Evolutionary conservation across 2,888 invertebrate genomes (phyloP), one percentile per base, ranked within the genome.

Genomic region (Lepas anatifera): DNA sequence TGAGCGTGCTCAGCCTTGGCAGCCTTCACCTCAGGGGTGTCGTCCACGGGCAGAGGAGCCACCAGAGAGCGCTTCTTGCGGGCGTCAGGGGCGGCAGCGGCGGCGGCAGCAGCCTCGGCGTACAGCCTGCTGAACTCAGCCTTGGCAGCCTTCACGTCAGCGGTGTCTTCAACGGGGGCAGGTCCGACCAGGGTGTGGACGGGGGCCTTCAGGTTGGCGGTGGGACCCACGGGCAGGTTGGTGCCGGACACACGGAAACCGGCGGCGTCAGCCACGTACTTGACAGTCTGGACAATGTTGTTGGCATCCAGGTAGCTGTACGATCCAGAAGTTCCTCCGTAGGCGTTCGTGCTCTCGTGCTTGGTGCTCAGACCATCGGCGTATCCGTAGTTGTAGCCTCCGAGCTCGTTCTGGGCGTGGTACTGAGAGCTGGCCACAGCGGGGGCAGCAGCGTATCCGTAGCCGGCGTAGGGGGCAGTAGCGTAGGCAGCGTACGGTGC

Each of bases 171-270:
- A 16, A 76, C 76, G n/a, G 77, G 76, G 80, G 81, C 70, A 77
- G 77, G 69, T 41, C 69, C 70, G 41, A 16, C 16, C 41, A 41
- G 41, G 41, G 41, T 41, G 11, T 13, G 10, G 11, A 41, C 41
- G 41, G 41, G 41, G 18, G 70, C 68, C 43, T 71, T 72, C 27
- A 71, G 69, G 29, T 70, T 70, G 69, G 72, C 75, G 16, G 73
- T 74, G 32, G 78, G 78, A 27, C 75, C 78, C 35, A 76, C 77
- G 68, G 87, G 86, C 64, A 85, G 77, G 76, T 86, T 86, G 37
- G 84, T 85, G 63, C 84, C 86, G 6, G 87, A 86, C 63, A 86
- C 83, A 64, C 85, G 84, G 79, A 86, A 87, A 35, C 86, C 86
- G 73, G 83, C 80, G 37, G 68, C 71, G 66, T 73, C 73, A 16